Evolutionary conservation across 1,140 invertebrate species (phyloP).

Genomic region (Proctacanthus coquilletti): DNA sequence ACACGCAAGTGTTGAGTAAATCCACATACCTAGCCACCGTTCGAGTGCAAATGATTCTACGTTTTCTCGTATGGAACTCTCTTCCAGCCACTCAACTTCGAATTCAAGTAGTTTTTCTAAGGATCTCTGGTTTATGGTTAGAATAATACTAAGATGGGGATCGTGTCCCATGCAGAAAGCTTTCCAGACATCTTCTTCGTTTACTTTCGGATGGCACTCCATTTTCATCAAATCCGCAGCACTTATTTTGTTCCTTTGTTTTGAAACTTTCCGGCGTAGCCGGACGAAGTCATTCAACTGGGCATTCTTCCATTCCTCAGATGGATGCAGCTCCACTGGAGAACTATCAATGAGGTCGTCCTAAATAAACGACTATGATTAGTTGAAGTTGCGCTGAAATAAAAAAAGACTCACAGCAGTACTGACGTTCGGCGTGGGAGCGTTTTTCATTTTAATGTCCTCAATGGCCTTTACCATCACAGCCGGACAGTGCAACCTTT

Average conservation of each 20-base stretch:
- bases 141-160: slow-evolving; percentile 16
- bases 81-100: slow-evolving; percentile 18
- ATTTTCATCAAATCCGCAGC: neutral
- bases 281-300: slow-evolving; percentile 17
- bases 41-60: slow-evolving; percentile 14
- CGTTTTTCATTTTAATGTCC: neutral
- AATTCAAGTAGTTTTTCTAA: slow-evolving; percentile 20
- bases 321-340: slow-evolving; percentile 12
- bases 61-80: slow-evolving; percentile 1
- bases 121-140: slow-evolving; percentile 16
- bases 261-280: too few relatives aligned
- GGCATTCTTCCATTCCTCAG: slow-evolving; percentile 17
- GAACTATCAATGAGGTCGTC: neutral
- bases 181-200: slow-evolving; percentile 15
- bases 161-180: slow-evolving; percentile 16
- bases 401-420: slow-evolving; percentile 8
- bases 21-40: slow-evolving; percentile 21
- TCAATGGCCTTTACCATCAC: slow-evolving; percentile 16
- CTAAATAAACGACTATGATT: neutral
- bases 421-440: slow-evolving; percentile 5
- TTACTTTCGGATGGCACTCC: neutral
- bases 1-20: slow-evolving; percentile 20
- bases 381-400: neutral
- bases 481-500: slow-evolving; percentile 21
- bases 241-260: neutral